A percentile compares a stretch with the other conserved stretches of the same genome.
Evolutionary conservation across 2,797 vertebrate species (phyloP).

Genomic region (Periparus ater): DNA sequence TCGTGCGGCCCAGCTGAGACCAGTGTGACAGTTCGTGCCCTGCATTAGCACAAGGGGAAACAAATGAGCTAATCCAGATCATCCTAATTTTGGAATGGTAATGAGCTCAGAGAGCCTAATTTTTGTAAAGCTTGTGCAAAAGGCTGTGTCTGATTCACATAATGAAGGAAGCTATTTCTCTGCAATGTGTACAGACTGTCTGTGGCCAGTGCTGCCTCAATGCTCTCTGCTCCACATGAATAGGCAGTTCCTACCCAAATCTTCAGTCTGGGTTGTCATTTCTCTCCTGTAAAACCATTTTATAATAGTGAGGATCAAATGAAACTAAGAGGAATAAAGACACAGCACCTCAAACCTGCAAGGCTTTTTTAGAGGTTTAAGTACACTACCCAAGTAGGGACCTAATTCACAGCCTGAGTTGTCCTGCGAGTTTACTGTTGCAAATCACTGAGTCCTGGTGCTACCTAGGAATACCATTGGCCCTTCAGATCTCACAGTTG

Average conservation of each 20-base stretch:
- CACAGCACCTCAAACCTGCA: background rate
- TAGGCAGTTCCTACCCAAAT: background rate
- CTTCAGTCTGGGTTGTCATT: background rate
- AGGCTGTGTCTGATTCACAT: background rate
- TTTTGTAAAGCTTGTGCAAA: background rate
- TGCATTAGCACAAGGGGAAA: background rate
- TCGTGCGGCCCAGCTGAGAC: accelerated
- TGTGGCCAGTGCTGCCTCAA: background rate
- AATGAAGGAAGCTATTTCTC: background rate
- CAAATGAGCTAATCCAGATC: background rate
- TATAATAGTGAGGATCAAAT: background rate
- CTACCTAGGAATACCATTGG: background rate
- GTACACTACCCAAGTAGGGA: background rate
- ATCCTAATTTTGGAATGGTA: background rate
- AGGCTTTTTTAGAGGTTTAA: background rate
- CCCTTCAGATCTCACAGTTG: background rate
- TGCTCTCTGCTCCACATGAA: background rate
- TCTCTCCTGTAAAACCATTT: background rate
- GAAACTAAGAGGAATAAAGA: background rate
- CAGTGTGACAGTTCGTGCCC: background rate
- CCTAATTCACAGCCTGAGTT: background rate
- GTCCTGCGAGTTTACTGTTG: background rate
- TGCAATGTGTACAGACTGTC: background rate
- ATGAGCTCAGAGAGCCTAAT: background rate
- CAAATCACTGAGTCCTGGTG: background rate